phyloP scores from a whole-genome alignment of 1,140 invertebrate species.

The Ceratosolen solmsi region DNA sequence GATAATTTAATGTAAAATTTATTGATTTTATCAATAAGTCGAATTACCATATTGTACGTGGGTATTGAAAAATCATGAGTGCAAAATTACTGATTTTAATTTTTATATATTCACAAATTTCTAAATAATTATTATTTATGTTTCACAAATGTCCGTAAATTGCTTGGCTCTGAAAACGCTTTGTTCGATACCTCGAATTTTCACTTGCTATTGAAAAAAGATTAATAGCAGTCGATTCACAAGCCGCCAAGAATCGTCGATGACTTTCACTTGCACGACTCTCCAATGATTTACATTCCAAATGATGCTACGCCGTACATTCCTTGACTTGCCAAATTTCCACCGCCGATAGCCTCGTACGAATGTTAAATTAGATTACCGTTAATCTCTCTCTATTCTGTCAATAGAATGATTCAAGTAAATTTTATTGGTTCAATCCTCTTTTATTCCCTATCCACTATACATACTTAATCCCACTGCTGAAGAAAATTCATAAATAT shows the following conservation, averaged over 20 bases:
- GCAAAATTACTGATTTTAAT: too few species aligned
- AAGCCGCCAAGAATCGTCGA: background rate
- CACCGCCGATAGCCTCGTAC: background rate
- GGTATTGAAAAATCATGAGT: too few species aligned
- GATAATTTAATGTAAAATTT: too few species aligned
- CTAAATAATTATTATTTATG: background rate
- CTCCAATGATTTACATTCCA: constrained; percentile 48
- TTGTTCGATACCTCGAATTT: background rate
- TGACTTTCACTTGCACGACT: constrained; percentile 42
- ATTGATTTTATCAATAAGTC: too few species aligned
- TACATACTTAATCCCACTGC: too few species aligned
- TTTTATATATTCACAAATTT: too few species aligned
- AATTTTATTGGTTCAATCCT: too few species aligned
- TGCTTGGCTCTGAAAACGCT: background rate
- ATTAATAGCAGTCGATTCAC: constrained; percentile 29
- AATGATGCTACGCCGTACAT: constrained; percentile 12
- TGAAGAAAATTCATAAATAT: too few species aligned
- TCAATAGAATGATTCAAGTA: too few species aligned
- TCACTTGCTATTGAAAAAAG: constrained; percentile 26
- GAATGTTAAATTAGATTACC: background rate
- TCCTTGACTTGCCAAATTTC: constrained; percentile 36
- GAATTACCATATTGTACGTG: too few species aligned
- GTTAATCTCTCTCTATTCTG: background rate
- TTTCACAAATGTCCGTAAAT: background rate
- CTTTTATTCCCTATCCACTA: too few species aligned